phyloP scores from a whole-genome alignment of 2,113 vertebrate genomes.

The Nothobranchius furzeri region DNA sequence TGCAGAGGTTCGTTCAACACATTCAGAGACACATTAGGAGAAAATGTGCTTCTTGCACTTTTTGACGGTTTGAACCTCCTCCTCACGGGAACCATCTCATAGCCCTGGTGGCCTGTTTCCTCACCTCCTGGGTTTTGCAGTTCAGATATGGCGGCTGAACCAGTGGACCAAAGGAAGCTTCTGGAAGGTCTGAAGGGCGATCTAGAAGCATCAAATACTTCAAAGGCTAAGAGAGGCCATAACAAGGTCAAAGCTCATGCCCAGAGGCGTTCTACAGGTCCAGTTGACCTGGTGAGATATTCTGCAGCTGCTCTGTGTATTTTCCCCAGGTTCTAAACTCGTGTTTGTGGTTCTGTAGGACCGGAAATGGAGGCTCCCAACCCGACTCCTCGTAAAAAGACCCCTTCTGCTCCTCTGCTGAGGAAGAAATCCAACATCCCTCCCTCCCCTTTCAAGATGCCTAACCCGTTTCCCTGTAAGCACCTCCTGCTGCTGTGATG shows the following conservation, averaged over 20 bases:
- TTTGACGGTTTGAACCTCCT: too few relatives aligned
- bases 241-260: constrained; percentile 84
- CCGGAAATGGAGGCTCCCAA: constrained; percentile 88
- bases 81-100: too few relatives aligned
- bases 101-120: not conserved
- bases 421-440: constrained; percentile 93
- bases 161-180: constrained; percentile 93
- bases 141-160: constrained; percentile 89
- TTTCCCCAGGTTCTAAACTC: not conserved
- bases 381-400: constrained; percentile 84
- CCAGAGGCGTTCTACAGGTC: constrained; percentile 93
- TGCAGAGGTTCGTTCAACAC: too few relatives aligned
- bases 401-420: constrained; percentile 70
- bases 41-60: too few relatives aligned
- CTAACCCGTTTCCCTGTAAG: constrained; percentile 12
- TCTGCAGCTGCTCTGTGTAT: not conserved
- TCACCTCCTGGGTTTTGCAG: constrained; percentile 27
- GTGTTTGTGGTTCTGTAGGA: constrained; percentile 67
- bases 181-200: constrained; percentile 90
- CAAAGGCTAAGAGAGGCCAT: too few relatives aligned
- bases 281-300: not conserved
- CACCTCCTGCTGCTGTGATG: not conserved
- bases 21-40: too few relatives aligned
- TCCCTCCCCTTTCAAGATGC: constrained; percentile 89
- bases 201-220: constrained; percentile 79